A percentile compares a stretch with the other conserved stretches of the same genome.
Evolutionary conservation across 2,888 invertebrate species (phyloP).

Genomic region (Baronia brevicornis): DNA sequence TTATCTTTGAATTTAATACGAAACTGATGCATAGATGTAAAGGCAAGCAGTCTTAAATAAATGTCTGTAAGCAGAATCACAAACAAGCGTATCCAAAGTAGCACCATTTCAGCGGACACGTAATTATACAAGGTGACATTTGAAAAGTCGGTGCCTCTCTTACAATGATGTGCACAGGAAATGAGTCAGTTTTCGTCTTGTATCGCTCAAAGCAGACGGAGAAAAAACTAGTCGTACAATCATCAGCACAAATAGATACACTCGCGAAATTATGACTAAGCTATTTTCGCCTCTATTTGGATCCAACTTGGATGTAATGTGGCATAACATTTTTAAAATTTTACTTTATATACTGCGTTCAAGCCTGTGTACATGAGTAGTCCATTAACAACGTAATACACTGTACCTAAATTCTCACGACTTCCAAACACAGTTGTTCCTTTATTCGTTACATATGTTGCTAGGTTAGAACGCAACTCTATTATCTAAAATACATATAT

Average conservation of each 20-base stretch:
- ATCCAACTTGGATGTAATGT: background rate
- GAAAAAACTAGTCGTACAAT: slow-evolving; percentile 19
- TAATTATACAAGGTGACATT: slow-evolving; percentile 34
- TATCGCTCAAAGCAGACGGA: slow-evolving; percentile 17
- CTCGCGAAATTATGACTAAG: background rate
- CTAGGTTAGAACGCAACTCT: too few relatives aligned
- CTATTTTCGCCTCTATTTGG: slow-evolving; percentile 10
- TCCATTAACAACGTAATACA: slow-evolving; percentile 20
- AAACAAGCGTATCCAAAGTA: slow-evolving; percentile 2
- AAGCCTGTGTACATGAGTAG: slow-evolving; percentile 15
- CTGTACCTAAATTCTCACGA: too few relatives aligned
- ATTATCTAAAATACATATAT: too few relatives aligned
- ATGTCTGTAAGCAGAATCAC: too few relatives aligned
- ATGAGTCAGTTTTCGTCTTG: slow-evolving; percentile 39
- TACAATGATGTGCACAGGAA: slow-evolving; percentile 35
- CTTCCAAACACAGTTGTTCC: too few relatives aligned
- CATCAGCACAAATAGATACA: slow-evolving; percentile 9
- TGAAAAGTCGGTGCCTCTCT: slow-evolving; percentile 36
- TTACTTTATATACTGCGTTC: slow-evolving; percentile 3
- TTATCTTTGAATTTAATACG: too few relatives aligned
- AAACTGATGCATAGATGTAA: too few relatives aligned
- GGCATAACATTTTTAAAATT: background rate
- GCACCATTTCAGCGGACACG: slow-evolving; percentile 5
- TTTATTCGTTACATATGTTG: too few relatives aligned
- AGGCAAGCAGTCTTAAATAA: background rate